A percentile compares a stretch with the other conserved stretches of the same genome.
Conservation (phyloP, 2,797 vertebrate genomes). For the Spinus pinus region DNA sequence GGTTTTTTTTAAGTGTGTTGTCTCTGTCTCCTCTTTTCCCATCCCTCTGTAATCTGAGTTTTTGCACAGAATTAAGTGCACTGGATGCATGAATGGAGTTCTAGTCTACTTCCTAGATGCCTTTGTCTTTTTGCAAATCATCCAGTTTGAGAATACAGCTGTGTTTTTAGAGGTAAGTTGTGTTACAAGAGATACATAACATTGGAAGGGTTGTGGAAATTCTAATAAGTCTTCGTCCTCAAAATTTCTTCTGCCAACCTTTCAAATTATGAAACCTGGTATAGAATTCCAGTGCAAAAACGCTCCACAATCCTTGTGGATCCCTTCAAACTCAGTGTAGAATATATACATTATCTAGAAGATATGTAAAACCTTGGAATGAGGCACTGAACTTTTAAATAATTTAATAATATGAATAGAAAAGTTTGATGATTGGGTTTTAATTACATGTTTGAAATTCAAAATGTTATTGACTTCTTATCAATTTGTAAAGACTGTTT, state of each 20-base stretch:
- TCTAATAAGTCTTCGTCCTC: not conserved
- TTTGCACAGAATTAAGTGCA: not conserved
- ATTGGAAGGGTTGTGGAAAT: not conserved
- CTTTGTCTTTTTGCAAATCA: not conserved
- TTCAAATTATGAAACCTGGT: not conserved
- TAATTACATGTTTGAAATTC: not conserved
- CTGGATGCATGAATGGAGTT: not conserved
- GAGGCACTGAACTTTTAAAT: not conserved
- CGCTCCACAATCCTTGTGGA: not conserved
- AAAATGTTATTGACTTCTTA: not conserved
- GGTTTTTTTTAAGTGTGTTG: not conserved
- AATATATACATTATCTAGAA: not conserved
- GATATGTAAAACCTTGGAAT: not conserved
- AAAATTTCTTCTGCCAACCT: not conserved
- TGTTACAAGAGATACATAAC: not conserved
- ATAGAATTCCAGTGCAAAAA: not conserved
- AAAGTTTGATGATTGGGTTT: not conserved
- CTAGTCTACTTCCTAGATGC: not conserved
- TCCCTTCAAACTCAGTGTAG: not conserved
- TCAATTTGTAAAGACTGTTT: not conserved
- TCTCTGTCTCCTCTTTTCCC: not conserved
- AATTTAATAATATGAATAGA: not conserved
- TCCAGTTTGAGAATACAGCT: not conserved
- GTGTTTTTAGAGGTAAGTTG: not conserved
- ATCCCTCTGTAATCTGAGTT: accelerated